Evolutionary conservation across 2,113 vertebrate genomes (phyloP), one percentile per base, ranked within the genome.

Genomic region (Cephalophus harveyi): DNA sequence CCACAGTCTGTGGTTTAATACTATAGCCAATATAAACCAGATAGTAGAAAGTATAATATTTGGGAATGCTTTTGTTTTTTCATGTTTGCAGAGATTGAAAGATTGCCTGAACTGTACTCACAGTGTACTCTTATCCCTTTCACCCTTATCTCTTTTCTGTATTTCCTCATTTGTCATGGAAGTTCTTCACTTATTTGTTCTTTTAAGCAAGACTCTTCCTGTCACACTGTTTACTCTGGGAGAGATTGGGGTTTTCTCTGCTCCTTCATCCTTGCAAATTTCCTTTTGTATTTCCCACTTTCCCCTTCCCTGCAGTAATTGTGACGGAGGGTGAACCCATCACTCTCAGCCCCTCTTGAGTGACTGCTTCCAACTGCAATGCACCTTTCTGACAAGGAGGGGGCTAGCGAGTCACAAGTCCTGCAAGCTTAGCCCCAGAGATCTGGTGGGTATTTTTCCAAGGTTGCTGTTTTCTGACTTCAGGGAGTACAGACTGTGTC

Each of bases 171-270:
- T 97, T 94, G 48, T 84, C 57, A 50, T 91, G 64, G 46, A n/a
- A 83, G 5, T 82, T 87, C 48, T 96, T 93, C 25, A 50, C 78
- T 91, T 94, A 91, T 67, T 93, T 96, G 12, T 94, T 94, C 52
- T 97, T 95, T 91, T 94, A 96, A 95, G 30, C 82, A 92, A 93
- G 79, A 81, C 59, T 95, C 95, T 62, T 43, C 54, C 16, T 83
- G 60, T 87, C 81, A 64, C 33, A 92, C 10, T 89, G 43, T 85
- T 76, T 95, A 52, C 17, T 40, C 83, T 89, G 64, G 79, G 96
- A 83, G 79, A 96, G n/a, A 79, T 52, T 76, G 46, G 67, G 48
- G 23, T 95, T 87, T 91, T 94, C 84, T 95, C 71, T 97, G 67
- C 40, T 87, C 50, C 15, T 48, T 89, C 85, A 74, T 83, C 67